These are phyloP conservation scores for Tholera decimalis DNA, from an alignment of 2,888 invertebrate genomes.

Conservation along the genomic window DNA sequence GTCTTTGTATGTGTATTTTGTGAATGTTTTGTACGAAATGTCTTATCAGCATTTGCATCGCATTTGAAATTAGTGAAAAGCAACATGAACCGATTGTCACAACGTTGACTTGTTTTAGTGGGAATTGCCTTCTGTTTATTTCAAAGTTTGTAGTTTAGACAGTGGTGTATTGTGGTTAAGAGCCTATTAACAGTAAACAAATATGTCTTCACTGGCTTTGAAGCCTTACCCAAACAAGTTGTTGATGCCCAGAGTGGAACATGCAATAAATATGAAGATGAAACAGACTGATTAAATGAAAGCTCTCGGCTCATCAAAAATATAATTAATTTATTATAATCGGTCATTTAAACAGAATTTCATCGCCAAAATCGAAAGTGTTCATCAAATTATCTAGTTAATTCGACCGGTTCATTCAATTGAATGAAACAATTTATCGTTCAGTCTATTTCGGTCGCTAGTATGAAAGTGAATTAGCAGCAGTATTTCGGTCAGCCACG, in stretches of 20 bases:
- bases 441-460: constrained; percentile 58
- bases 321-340: constrained; percentile 36
- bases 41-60: too few species aligned
- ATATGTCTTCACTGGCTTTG: not conserved
- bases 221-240: not conserved
- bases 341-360: constrained; percentile 27
- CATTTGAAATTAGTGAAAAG: too few species aligned
- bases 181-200: too few species aligned
- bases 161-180: too few species aligned
- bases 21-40: too few species aligned
- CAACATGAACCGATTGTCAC: too few species aligned
- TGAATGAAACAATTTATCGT: constrained; percentile 54
- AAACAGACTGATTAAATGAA: constrained; percentile 16
- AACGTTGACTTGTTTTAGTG: too few species aligned
- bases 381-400: constrained; percentile 56
- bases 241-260: not conserved
- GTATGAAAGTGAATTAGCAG: constrained; percentile 78
- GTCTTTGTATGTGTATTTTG: too few species aligned
- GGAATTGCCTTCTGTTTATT: too few species aligned
- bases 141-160: too few species aligned
- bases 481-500: constrained; percentile 65
- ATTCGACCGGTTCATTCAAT: constrained; percentile 59
- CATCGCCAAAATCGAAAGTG: constrained; percentile 59
- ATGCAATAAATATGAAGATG: not conserved
- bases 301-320: constrained; percentile 25